Evolutionary conservation across 2,797 vertebrate species (phyloP), one percentile per base, ranked within the genome.

Genomic region (Lycodopsis pacificus): DNA sequence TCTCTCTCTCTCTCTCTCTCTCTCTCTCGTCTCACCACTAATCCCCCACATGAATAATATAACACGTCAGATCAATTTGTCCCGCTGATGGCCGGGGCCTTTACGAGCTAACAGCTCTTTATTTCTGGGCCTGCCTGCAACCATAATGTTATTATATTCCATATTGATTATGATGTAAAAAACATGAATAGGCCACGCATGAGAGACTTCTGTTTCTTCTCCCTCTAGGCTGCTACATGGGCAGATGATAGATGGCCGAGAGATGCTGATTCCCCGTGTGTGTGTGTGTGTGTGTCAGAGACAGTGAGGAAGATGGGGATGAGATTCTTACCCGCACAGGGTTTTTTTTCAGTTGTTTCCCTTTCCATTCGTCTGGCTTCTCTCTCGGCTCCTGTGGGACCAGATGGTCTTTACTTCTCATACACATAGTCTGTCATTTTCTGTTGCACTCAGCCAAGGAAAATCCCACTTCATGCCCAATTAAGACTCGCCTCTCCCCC

Each of bases 381-480:
- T 82, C 81, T 85, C 82, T 85, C 65, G 6, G 80, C 86, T 93
- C 92, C 89, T 79, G 54, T 86, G 93, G 91, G 93, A 93, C 86
- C 94, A 92, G 93, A 93, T 93, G 92, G 91, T 91, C 91, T 90
- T 91, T 88, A 89, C 91, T 92, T 91, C 88, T 93, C 87, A 84
- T 85, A 85, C 75, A 27, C 83, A 73, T 85, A 91, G 88, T 91
- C 89, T 94, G 92, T 91, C 92, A 91, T 93, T 92, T 92, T 92
- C 73, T 90, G 85, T 92, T 81, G 80, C 77, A 76, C 76, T 66
- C 77, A 76, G 91, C 91, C 91, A 93, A 91, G 86, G 92, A 91
- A 93, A 92, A 93, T 92, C 86, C 89, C 87, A 91, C 91, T 93
- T 93, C 5, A 91, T 82, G 87, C 86, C 90, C 92, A 93, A 94